Conservation (phyloP, 2,888 invertebrate genomes). For the Tiliacea aurago region DNA sequence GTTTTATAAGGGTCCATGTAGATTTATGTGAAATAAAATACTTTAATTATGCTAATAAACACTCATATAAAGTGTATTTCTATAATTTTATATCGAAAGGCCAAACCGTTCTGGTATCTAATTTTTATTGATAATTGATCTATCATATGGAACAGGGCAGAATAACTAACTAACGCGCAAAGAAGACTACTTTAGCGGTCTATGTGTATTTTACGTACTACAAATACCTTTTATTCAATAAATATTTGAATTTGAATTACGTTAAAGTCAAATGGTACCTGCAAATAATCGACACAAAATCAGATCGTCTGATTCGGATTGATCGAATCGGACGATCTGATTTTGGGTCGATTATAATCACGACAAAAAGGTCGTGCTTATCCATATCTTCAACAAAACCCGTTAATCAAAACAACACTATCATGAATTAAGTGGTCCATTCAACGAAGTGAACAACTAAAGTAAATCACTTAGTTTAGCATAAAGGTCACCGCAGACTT, state of each 20-base stretch:
- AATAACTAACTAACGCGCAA: neutral
- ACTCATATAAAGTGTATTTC: conserved; percentile 10
- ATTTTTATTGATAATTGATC: neutral
- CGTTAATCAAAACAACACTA: neutral
- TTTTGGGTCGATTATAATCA: conserved; percentile 2
- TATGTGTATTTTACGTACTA: no score
- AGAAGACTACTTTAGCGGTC: neutral
- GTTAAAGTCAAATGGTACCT: neutral
- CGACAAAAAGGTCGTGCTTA: conserved; percentile 4
- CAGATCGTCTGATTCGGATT: no score
- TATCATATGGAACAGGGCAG: no score
- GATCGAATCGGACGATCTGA: neutral
- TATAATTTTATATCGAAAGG: conserved; percentile 1
- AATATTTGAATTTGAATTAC: no score
- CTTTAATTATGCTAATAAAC: no score
- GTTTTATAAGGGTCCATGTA: no score
- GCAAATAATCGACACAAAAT: neutral
- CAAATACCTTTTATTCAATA: no score
- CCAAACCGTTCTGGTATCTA: no score
- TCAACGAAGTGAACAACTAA: neutral
- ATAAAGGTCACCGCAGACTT: conserved; percentile 26
- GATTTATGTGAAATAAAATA: no score
- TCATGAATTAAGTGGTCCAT: conserved; percentile 8
- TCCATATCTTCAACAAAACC: conserved; percentile 2
- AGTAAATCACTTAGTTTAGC: conserved; percentile 8